Percentiles rank a stretch among this genome's conserved stretches.
Evolutionary conservation across 2,113 vertebrate genomes (phyloP).

Genomic region (Ibidorhyncha struthersii): DNA sequence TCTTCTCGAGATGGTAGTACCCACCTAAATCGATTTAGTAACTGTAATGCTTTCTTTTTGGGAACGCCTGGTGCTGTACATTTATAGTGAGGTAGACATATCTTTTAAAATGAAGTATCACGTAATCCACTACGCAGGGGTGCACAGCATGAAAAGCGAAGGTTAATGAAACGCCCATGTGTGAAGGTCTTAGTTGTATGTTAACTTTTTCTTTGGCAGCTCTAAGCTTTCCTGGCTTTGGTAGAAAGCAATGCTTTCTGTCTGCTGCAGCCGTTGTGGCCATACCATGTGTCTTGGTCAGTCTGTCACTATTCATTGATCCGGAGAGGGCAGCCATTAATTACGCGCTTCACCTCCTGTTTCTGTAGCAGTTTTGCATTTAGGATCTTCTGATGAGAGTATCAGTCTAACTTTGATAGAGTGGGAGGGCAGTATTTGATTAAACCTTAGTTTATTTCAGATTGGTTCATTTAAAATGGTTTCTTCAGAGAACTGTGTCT

Average conservation of each 20-base stretch:
- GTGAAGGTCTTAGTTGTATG: background rate
- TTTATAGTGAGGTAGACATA: background rate
- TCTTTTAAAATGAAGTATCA: background rate
- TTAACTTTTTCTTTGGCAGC: background rate
- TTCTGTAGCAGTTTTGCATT: background rate
- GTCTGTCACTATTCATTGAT: background rate
- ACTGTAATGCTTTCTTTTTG: background rate
- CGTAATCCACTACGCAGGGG: background rate
- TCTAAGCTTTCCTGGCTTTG: background rate
- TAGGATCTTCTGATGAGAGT: background rate
- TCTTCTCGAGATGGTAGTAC: background rate
- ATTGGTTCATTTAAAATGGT: background rate
- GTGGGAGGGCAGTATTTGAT: background rate
- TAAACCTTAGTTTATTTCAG: background rate
- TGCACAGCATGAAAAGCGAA: background rate
- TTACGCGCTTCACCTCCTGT: background rate
- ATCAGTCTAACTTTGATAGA: background rate
- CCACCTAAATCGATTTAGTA: fast-evolving
- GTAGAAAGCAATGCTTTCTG: background rate
- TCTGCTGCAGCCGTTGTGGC: background rate
- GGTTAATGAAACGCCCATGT: background rate
- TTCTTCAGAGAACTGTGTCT: background rate
- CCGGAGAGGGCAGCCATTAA: background rate
- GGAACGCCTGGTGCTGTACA: background rate
- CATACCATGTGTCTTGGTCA: background rate